These are phyloP conservation scores for Deilephila porcellus DNA, from an alignment of 2,888 invertebrate species.

Conservation along the genomic window DNA sequence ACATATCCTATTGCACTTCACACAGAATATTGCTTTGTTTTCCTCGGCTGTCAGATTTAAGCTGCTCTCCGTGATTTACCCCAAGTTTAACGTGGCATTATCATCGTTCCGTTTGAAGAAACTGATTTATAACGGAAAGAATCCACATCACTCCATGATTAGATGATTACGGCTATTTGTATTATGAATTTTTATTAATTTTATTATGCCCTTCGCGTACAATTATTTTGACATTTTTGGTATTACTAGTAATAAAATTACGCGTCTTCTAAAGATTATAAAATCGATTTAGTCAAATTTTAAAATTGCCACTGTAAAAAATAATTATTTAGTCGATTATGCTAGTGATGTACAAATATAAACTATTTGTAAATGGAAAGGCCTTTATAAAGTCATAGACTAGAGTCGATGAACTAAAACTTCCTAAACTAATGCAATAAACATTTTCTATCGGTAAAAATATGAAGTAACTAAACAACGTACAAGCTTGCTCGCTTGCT, in stretches of 20 bases:
- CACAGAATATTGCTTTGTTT: conserved; percentile 64
- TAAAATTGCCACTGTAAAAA: conserved; percentile 4
- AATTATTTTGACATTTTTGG: conserved; percentile 54
- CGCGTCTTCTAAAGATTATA: background rate
- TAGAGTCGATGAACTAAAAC: too few species aligned
- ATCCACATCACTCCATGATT: conserved; percentile 49
- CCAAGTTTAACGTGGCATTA: conserved; percentile 40
- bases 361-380: too few species aligned
- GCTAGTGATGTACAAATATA: too few species aligned
- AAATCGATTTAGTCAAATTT: background rate
- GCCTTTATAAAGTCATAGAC: too few species aligned
- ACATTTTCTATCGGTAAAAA: too few species aligned
- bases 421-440: too few species aligned
- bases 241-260: conserved; percentile 38
- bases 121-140: conserved; percentile 37
- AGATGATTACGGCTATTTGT: conserved; percentile 38
- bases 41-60: conserved; percentile 61
- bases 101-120: conserved; percentile 40
- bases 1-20: conserved; percentile 44
- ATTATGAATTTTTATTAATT: conserved; percentile 44
- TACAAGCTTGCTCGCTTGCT: too few species aligned
- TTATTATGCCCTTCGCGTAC: conserved; percentile 42
- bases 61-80: conserved; percentile 34
- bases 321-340: background rate
- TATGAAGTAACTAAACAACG: too few species aligned